phyloP scores from a whole-genome alignment of 2,888 invertebrate species.

The Malthinus flaveolus region DNA sequence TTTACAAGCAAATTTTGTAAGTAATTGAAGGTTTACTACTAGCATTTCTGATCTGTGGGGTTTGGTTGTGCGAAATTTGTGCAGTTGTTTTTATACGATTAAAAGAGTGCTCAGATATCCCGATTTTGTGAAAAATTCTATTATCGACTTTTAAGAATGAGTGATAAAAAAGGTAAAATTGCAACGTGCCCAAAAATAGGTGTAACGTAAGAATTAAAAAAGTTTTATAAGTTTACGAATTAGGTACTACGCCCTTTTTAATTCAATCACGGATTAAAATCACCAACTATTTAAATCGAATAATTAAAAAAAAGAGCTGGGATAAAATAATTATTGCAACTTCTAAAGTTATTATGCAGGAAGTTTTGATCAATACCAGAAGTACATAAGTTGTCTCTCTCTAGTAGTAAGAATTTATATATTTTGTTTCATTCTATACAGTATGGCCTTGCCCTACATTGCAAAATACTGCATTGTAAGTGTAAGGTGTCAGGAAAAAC shows the following conservation, averaged over 20 bases:
- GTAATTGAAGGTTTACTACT: background rate
- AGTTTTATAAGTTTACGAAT: no score
- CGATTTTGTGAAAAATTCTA: conserved; percentile 9
- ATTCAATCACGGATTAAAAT: no score
- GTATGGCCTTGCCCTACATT: conserved; percentile 56
- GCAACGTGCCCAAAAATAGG: background rate
- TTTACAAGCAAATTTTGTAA: background rate
- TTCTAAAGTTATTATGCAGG: conserved; percentile 47
- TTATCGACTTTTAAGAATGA: conserved; percentile 35
- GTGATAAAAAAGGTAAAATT: conserved; percentile 45
- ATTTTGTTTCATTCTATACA: conserved; percentile 48
- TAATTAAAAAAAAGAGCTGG: background rate
- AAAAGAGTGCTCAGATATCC: conserved; percentile 9
- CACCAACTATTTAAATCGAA: background rate
- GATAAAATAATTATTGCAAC: conserved; percentile 18
- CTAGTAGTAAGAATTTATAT: conserved; percentile 48
- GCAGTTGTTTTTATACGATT: conserved; percentile 22
- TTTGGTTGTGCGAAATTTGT: conserved; percentile 7
- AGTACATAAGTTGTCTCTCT: conserved; percentile 50
- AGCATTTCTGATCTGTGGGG: conserved; percentile 10
- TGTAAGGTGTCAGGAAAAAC: conserved; percentile 11
- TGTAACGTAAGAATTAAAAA: no score
- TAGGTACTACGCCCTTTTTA: conserved; percentile 3
- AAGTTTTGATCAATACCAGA: conserved; percentile 53
- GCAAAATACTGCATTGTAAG: conserved; percentile 50